phyloP scores from a whole-genome alignment of 2,888 invertebrate species.

The Acrobasis consociella region DNA sequence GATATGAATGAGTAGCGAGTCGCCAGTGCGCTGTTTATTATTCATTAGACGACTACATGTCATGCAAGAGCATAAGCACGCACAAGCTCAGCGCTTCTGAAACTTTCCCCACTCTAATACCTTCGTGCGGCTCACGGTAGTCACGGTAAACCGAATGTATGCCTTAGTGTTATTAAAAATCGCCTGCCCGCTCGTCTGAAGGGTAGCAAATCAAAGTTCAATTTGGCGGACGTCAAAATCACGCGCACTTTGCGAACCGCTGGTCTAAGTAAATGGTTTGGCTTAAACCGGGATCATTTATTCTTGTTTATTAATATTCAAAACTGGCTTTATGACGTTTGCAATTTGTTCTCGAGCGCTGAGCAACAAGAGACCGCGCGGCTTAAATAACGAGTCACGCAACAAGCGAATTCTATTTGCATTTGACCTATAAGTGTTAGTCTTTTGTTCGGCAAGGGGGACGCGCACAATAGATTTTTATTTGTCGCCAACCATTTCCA shows the following conservation, averaged over 20 bases:
- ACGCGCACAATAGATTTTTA: slow-evolving; percentile 34
- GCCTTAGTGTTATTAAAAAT: slow-evolving; percentile 31
- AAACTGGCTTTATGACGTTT: slow-evolving; percentile 69
- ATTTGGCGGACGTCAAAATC: slow-evolving; percentile 50
- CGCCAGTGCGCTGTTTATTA: slow-evolving; percentile 77
- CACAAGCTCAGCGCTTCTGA: slow-evolving; percentile 70
- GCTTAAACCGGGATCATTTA: slow-evolving; percentile 58
- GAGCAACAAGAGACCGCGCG: slow-evolving; percentile 54
- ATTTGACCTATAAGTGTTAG: slow-evolving; percentile 71
- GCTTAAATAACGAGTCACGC: slow-evolving; percentile 64
- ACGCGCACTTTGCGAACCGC: slow-evolving; percentile 55
- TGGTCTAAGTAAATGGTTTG: slow-evolving; percentile 49
- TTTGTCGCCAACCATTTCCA: slow-evolving; percentile 29
- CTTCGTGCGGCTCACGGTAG: slow-evolving; percentile 40
- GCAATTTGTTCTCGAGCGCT: slow-evolving; percentile 66
- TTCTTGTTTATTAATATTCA: slow-evolving; percentile 72
- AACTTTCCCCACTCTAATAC: slow-evolving; percentile 59
- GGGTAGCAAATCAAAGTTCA: slow-evolving; percentile 42
- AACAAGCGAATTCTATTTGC: slow-evolving; percentile 73
- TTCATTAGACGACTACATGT: slow-evolving; percentile 78
- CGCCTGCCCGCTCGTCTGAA: slow-evolving; percentile 24
- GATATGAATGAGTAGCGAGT: slow-evolving; percentile 77
- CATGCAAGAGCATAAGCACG: slow-evolving; percentile 75
- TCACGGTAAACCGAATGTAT: slow-evolving; percentile 33
- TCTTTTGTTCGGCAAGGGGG: slow-evolving; percentile 48